Evolutionary conservation across 1,140 invertebrate genomes (phyloP), one percentile per base, ranked within the genome.

Genomic region (Leptopilina boulardi): DNA sequence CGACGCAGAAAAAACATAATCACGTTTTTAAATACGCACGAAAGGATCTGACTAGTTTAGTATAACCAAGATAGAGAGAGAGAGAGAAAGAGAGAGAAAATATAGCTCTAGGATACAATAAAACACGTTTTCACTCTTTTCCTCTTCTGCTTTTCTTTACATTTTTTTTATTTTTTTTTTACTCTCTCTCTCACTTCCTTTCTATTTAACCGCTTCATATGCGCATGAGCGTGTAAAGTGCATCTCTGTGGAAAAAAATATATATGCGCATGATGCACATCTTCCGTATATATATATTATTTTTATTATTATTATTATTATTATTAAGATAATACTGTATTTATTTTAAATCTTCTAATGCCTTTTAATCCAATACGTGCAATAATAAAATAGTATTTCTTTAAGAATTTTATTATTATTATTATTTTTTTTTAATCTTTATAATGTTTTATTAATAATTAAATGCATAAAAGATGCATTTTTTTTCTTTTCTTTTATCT

Each of bases 101-200:
- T 59, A 59, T 59, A 26, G 56, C 56, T 59, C 21, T 23, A 59
- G 56, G 56, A 59, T 21, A 59, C 11, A 30, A 26, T 59, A 26
- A 59, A 59, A 59, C 56, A 59, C 56, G 56, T 59, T 59, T 59
- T 59, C 56, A 59, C 56, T 59, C 56, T 59, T 59, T 59, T 59
- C 56, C 56, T 59, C 56, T 30, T 59, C 21, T 59, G 56, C 21
- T 59, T 59, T 59, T 59, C 56, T 59, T 26, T 59, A 26, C 23
- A 11, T 15, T 59, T 59, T 59, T 34, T 34, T 34, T 34, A 34
- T 6, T 34, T 6, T 34, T 3, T 34, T 6, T 34, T 34, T n/a
- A n/a, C 8, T 26, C 10, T 26, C 3, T 59, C 11, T 59, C 6
- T 59, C 56, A 59, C 56, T 30, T 59, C 56, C 56, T 59, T 59